These are phyloP conservation scores for Musca vetustissima DNA, from an alignment of 1,140 invertebrate species.

Conservation along the genomic window DNA sequence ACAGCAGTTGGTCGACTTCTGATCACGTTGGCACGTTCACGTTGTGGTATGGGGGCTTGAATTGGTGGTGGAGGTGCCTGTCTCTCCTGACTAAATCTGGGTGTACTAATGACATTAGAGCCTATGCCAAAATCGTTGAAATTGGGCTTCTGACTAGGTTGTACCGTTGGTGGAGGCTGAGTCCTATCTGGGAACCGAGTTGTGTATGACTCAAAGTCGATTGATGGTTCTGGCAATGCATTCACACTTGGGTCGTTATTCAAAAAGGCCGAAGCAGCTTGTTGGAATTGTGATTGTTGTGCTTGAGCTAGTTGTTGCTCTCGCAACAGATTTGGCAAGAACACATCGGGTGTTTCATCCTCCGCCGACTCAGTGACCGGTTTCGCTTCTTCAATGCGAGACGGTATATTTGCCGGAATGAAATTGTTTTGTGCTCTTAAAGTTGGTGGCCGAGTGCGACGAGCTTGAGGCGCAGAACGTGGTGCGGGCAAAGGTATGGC, in stretches of 20 bases:
- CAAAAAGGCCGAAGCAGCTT: conserved; percentile 45
- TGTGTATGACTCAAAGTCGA: conserved; percentile 53
- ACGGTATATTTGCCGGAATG: conserved; percentile 50
- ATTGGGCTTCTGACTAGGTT: conserved; percentile 32
- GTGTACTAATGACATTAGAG: conserved; percentile 37
- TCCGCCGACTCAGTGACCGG: conserved; percentile 61
- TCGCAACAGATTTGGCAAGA: conserved; percentile 42
- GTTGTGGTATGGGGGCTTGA: conserved; percentile 21
- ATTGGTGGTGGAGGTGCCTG: conserved; percentile 18
- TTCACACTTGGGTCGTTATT: conserved; percentile 46
- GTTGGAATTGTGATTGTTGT: conserved; percentile 57
- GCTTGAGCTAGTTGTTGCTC: conserved; percentile 53
- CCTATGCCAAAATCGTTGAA: conserved; percentile 53
- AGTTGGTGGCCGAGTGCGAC: conserved; percentile 56
- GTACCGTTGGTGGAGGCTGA: conserved; percentile 27
- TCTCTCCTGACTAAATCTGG: conserved; percentile 40
- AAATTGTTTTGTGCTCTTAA: conserved; percentile 55
- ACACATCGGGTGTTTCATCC: conserved; percentile 54
- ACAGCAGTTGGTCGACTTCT: conserved; percentile 6
- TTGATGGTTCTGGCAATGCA: conserved; percentile 50
- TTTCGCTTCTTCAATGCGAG: conserved; percentile 60
- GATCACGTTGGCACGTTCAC: conserved; percentile 25
- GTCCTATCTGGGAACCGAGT: conserved; percentile 54
- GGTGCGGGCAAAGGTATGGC: conserved; percentile 57
- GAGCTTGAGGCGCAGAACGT: conserved; percentile 39